A percentile compares a stretch with the other conserved stretches of the same genome.
Conservation (phyloP, 2,888 invertebrate species). For the Caenorhabditis sp. region DNA sequence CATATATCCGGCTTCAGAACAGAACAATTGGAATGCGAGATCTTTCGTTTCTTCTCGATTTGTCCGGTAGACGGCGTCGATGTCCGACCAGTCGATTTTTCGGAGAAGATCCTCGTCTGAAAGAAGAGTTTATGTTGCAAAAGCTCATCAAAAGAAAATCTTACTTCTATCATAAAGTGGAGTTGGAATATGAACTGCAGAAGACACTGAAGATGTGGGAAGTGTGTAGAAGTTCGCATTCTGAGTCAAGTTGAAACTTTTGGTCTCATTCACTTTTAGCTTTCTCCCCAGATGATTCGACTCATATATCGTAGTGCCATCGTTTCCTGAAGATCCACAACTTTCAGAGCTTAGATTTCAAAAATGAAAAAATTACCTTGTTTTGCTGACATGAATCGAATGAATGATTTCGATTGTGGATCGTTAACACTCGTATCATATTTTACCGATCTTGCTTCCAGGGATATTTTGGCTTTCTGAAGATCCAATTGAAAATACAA, state of each 20-base stretch:
- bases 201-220: constrained; percentile 78
- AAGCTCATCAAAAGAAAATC: constrained; percentile 7
- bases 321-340: constrained; percentile 66
- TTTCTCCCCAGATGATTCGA: constrained; percentile 67
- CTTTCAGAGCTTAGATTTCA: neutral
- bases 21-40: constrained; percentile 94
- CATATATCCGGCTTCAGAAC: constrained; percentile 94
- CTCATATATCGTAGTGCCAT: constrained; percentile 72
- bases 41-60: constrained; percentile 82
- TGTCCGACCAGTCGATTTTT: constrained; percentile 94
- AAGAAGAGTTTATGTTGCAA: constrained; percentile 10
- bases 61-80: constrained; percentile 87
- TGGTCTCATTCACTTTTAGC: constrained; percentile 67
- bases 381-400: constrained; percentile 78
- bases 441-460: constrained; percentile 73
- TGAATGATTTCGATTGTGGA: constrained; percentile 77
- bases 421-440: constrained; percentile 78
- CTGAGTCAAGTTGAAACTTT: constrained; percentile 71
- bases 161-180: constrained; percentile 85
- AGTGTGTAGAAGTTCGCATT: constrained; percentile 82
- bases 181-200: constrained; percentile 85
- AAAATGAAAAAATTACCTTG: constrained; percentile 45
- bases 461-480: constrained; percentile 80
- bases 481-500: constrained; percentile 4
- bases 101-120: constrained; percentile 90